Evolutionary conservation across 2,888 invertebrate species (phyloP), one percentile per base, ranked within the genome.

Genomic region (Danaus chrysippus): DNA sequence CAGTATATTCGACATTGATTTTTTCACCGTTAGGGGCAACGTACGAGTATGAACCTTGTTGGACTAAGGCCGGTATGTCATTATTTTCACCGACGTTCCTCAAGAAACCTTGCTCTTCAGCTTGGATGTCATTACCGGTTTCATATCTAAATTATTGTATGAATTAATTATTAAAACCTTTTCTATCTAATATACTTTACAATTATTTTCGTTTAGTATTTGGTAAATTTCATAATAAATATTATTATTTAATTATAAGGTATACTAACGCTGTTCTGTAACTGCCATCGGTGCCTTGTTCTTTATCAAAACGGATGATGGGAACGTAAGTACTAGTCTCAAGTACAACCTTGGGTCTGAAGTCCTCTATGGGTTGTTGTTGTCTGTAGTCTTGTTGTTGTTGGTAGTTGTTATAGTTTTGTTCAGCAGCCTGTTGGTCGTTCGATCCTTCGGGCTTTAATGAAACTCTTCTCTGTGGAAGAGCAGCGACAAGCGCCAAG

Each of bases 231-330:
- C 2, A n/a, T n/a, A 43, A 43, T 43, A 9, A 43, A 12, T 43
- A 8, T 41, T 15, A 58, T 52, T 42, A 13, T 15, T 42, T 41
- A 57, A 23, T 42, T n/a, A 43, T 49, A 54, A 41, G 43, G 12
- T 58, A 46, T 43, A 90, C 93, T 91, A 89, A 95, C 95, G 95
- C 83, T 64, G 96, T 94, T 85, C 95, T 95, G 83, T 96, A 96
- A 77, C 95, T 96, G 74, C 96, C 96, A 84, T 96, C 96, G 69
- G 93, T 94, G 68, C 94, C 95, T 78, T 96, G 96, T 79, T 96
- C 95, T 78, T 96, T 96, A 76, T 96, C 95, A 82, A 95, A 96
- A 70, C 93, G 92, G 66, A 96, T 92, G 77, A 96, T 96, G 15
- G 96, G 96, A 72, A 96, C 95, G 82, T 89, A 94, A n/a, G 96